phyloP scores from a whole-genome alignment of 2,888 invertebrate genomes.

The Eucriotettix oculatus region DNA sequence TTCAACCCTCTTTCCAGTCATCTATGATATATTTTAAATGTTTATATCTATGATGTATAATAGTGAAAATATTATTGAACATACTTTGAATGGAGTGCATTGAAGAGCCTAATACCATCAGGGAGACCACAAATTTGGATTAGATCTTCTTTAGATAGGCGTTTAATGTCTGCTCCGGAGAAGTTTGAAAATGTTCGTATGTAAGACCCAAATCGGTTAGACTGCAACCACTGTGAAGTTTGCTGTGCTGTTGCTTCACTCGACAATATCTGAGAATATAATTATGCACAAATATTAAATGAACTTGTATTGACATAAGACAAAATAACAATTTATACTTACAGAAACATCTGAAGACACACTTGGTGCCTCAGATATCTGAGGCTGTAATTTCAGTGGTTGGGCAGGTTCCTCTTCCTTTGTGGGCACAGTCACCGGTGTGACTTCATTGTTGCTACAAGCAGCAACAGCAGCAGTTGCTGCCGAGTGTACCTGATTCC shows the following conservation, averaged over 20 bases:
- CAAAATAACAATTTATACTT: not conserved
- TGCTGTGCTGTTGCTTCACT: constrained; percentile 52
- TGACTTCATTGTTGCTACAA: not conserved
- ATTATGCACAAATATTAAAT: too few relatives aligned
- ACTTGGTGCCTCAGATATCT: not conserved
- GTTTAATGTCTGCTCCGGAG: constrained; percentile 74
- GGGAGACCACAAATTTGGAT: constrained; percentile 88
- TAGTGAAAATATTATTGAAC: constrained; percentile 16
- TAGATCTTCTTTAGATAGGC: constrained; percentile 78
- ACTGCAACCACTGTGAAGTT: constrained; percentile 63
- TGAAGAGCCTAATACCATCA: constrained; percentile 85
- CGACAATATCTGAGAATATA: constrained; percentile 26
- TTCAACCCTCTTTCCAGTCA: too few relatives aligned
- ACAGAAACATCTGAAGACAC: not conserved
- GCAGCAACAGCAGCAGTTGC: too few relatives aligned
- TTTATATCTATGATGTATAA: too few relatives aligned
- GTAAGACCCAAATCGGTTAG: constrained; percentile 61
- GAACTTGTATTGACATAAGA: too few relatives aligned
- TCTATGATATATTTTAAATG: too few relatives aligned
- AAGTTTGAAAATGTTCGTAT: constrained; percentile 66
- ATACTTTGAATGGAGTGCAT: constrained; percentile 73
- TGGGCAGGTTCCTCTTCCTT: not conserved
- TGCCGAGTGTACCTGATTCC: not conserved
- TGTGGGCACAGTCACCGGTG: not conserved
- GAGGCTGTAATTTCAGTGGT: not conserved